phyloP scores from a whole-genome alignment of 2,888 invertebrate species.

The Serrognathus titanus region DNA sequence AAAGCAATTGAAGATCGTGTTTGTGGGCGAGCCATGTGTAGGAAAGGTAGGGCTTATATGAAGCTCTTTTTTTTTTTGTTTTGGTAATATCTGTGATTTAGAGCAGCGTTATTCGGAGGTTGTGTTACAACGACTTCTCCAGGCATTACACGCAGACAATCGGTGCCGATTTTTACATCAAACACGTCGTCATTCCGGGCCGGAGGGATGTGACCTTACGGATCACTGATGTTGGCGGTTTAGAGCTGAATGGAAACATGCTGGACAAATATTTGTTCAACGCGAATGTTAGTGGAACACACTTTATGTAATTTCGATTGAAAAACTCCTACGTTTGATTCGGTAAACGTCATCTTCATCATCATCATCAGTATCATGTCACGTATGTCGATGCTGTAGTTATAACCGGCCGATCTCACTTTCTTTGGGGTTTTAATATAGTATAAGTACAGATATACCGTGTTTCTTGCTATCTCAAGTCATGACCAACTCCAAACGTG shows the following conservation, averaged over 20 bases:
- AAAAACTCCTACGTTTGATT: no score
- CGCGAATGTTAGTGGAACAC: slow-evolving; percentile 69
- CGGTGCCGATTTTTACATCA: slow-evolving; percentile 71
- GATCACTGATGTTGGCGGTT: slow-evolving; percentile 83
- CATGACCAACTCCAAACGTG: no score
- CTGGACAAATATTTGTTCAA: slow-evolving; percentile 70
- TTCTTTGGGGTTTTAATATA: no score
- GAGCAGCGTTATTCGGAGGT: slow-evolving; percentile 63
- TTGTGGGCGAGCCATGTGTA: slow-evolving; percentile 75
- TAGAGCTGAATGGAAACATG: slow-evolving; percentile 73
- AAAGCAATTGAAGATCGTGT: slow-evolving; percentile 70
- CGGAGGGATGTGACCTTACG: slow-evolving; percentile 64
- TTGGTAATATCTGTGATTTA: slow-evolving; percentile 36
- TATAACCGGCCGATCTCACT: no score
- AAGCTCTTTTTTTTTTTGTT: slow-evolving; percentile 2
- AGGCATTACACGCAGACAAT: slow-evolving; percentile 62
- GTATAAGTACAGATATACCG: no score
- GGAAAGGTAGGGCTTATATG: slow-evolving; percentile 69
- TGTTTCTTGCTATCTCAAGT: no score
- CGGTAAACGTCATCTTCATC: no score
- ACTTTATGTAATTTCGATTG: not conserved
- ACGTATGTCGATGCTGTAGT: no score
- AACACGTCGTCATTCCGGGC: slow-evolving; percentile 57
- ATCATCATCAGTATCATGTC: no score
- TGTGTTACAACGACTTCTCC: slow-evolving; percentile 64